Evolutionary conservation across 2,888 invertebrate species (phyloP), one percentile per base, ranked within the genome.

Genomic region (Hyposoter dolosus): DNA sequence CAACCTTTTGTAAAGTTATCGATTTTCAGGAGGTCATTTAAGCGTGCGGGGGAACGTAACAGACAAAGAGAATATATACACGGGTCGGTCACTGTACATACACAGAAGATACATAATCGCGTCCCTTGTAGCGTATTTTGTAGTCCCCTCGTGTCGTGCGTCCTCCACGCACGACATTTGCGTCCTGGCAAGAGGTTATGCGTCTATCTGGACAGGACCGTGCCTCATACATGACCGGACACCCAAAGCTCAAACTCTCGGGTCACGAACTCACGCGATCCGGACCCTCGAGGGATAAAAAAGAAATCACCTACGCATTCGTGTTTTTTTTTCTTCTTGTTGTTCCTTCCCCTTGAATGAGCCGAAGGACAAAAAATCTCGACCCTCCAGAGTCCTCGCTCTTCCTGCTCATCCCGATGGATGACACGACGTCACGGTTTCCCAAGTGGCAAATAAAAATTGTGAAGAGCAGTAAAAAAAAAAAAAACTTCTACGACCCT

Each of bases 131-230:
- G 43, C 45, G 47, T 47, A 32, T 12, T 69, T 56, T 79, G 65
- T 60, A 50, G 47, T 77, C 69, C 72, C 77, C 68, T 53, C 9
- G 40, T 71, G 69, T 72, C 75, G 81, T 53, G 19, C 75, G 77
- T 32, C 53, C 47, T 71, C 72, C n/a, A 72, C 71, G 66, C 81
- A 72, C 81, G 77, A 74, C 77, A 80, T 77, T 84, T 77, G 79
- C 84, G 71, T 63, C 71, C 71, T 63, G 63, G 45, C 45, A 47
- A 32, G 19, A 45, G n/a, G 10, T 40, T n/a, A 23, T 40, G n/a
- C 43, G 40, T 40, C 40, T 19, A 23, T 32, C 12, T 35, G 5
- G 17, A 43, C 17, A 23, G 50, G 17, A 45, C 28, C 7, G 15
- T 17, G 71, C 43, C 60, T 43, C 43, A 28, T 65, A 65, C 65